A percentile compares a stretch with the other conserved stretches of the same genome.
These are phyloP conservation scores for Helogale parvula DNA, from an alignment of 2,113 vertebrate genomes.

Conservation along the genomic window DNA sequence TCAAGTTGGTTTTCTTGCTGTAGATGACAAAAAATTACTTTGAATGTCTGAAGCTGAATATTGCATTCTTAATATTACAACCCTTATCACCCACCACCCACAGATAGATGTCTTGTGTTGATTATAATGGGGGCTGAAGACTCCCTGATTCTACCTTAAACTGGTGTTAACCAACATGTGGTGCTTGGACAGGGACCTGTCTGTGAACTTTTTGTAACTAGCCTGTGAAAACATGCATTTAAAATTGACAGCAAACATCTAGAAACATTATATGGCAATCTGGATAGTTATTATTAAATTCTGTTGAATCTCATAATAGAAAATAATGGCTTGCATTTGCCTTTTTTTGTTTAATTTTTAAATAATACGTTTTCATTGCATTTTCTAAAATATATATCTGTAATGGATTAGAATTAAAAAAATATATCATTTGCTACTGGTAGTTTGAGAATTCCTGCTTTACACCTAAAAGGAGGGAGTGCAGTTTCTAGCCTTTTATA, in stretches of 20 bases:
- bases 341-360: not conserved
- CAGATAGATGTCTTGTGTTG: not conserved
- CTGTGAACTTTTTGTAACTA: not conserved
- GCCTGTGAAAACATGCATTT: not conserved
- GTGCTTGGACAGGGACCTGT: not conserved
- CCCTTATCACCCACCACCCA: not conserved
- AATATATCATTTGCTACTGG: not conserved
- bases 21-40: not conserved
- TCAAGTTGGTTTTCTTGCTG: slow-evolving; percentile 23
- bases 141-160: not conserved
- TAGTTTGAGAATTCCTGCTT: not conserved
- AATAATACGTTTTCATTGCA: not conserved
- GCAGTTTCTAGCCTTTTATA: not conserved
- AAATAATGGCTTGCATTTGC: not conserved
- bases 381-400: not conserved
- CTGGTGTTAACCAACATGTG: not conserved
- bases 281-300: slow-evolving; percentile 13
- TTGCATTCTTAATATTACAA: not conserved
- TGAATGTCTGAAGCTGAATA: not conserved
- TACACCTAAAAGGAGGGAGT: not conserved
- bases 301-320: not conserved
- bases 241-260: not conserved
- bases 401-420: not conserved
- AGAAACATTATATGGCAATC: not conserved
- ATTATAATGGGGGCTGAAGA: not conserved